These are phyloP conservation scores for Gymnoscopelus braueri DNA, from an alignment of 2,797 vertebrate genomes.

Conservation along the genomic window DNA sequence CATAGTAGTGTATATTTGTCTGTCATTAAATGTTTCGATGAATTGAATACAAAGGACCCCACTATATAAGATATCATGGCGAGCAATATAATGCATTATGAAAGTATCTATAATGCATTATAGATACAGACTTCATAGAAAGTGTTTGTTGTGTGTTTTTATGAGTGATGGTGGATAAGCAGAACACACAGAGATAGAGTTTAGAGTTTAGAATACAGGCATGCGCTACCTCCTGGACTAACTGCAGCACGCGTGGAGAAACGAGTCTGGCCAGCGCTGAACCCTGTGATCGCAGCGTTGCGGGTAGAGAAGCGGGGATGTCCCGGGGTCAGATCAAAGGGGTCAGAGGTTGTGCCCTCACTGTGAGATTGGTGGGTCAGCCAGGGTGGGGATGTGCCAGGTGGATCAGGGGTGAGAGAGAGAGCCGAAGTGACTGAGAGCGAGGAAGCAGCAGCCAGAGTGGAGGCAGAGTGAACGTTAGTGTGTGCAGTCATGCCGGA, in stretches of 20 bases:
- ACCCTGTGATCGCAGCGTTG: constrained; percentile 52
- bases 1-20: too few species aligned
- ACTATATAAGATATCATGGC: too few species aligned
- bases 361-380: constrained; percentile 60
- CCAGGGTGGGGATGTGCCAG: constrained; percentile 61
- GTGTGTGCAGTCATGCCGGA: constrained; percentile 39
- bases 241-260: constrained; percentile 77
- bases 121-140: too few species aligned
- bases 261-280: constrained; percentile 74
- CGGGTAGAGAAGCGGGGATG: constrained; percentile 66
- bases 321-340: constrained; percentile 58
- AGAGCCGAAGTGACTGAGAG: constrained; percentile 44
- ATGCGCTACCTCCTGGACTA: constrained; percentile 84
- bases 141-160: too few species aligned
- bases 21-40: too few species aligned
- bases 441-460: constrained; percentile 21
- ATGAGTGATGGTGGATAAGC: too few species aligned
- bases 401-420: constrained; percentile 58
- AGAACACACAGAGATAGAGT: neutral
- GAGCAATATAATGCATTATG: neutral
- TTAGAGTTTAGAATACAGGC: constrained; percentile 29
- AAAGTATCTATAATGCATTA: neutral
- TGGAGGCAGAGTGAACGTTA: constrained; percentile 21
- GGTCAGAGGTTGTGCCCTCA: constrained; percentile 67
- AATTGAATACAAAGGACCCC: too few species aligned